A percentile compares a stretch with the other conserved stretches of the same genome.
phyloP scores from a whole-genome alignment of 2,797 vertebrate species.

The Sandelia bainsii region DNA sequence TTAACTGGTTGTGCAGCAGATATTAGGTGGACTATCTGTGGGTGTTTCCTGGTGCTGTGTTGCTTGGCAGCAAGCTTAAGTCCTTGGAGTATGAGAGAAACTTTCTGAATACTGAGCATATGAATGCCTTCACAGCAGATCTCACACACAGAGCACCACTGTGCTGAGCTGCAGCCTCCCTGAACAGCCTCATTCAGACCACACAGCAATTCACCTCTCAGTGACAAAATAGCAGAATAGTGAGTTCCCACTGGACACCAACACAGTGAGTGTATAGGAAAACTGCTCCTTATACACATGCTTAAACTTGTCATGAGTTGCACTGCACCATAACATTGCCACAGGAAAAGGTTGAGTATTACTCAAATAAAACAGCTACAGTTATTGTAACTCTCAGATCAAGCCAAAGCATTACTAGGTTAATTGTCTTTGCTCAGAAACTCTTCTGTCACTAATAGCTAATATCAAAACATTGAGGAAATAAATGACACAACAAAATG shows the following conservation, averaged over 20 bases:
- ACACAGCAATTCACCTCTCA: slow-evolving; percentile 59
- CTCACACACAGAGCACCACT: slow-evolving; percentile 73
- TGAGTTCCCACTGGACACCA: slow-evolving; percentile 37
- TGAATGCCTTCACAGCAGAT: slow-evolving; percentile 66
- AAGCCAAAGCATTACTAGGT: not conserved
- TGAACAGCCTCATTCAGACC: slow-evolving; percentile 73
- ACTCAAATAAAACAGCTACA: not conserved
- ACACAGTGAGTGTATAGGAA: slow-evolving; percentile 13
- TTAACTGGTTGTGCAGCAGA: slow-evolving; percentile 38
- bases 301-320: slow-evolving; percentile 22
- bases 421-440: slow-evolving; percentile 12
- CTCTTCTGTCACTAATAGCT: not conserved
- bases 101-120: slow-evolving; percentile 77
- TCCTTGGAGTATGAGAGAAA: slow-evolving; percentile 59
- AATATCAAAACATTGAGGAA: too few relatives aligned
- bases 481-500: slow-evolving; percentile 6
- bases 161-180: slow-evolving; percentile 56
- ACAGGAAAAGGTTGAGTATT: not conserved
- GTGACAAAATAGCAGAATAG: slow-evolving; percentile 54
- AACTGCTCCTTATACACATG: not conserved
- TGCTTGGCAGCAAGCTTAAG: slow-evolving; percentile 66
- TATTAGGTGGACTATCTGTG: slow-evolving; percentile 55
- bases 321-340: not conserved
- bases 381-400: not conserved
- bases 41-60: slow-evolving; percentile 56